phyloP scores from a whole-genome alignment of 1,140 invertebrate genomes.

The Cyclargus thomasi region DNA sequence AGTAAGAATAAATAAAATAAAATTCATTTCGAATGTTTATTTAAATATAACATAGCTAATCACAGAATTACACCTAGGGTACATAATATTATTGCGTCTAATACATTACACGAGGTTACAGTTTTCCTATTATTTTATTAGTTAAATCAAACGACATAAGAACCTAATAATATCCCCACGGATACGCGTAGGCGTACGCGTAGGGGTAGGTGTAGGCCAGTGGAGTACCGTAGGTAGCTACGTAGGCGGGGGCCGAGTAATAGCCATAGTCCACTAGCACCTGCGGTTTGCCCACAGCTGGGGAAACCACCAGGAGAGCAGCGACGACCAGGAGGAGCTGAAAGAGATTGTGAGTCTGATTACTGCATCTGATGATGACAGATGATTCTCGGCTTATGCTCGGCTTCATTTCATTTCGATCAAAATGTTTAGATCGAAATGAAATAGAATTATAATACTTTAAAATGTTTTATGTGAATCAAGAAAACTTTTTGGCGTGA shows the following conservation, averaged over 20 bases:
- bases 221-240: slow-evolving; percentile 46
- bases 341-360: slow-evolving; percentile 7
- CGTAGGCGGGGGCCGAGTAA: slow-evolving; percentile 54
- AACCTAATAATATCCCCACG: slow-evolving; percentile 38
- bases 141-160: neutral
- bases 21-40: neutral
- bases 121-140: too few relatives aligned
- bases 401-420: too few relatives aligned
- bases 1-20: too few relatives aligned
- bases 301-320: slow-evolving; percentile 39
- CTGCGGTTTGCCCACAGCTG: slow-evolving; percentile 52
- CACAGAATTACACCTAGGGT: neutral
- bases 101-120: too few relatives aligned
- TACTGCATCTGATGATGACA: too few relatives aligned
- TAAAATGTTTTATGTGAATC: too few relatives aligned
- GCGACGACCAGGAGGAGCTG: slow-evolving; percentile 47
- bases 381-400: too few relatives aligned
- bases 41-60: neutral
- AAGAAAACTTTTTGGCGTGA: too few relatives aligned
- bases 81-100: too few relatives aligned
- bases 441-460: too few relatives aligned
- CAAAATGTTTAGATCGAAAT: too few relatives aligned
- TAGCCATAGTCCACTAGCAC: slow-evolving; percentile 58
- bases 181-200: slow-evolving; percentile 59
- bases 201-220: slow-evolving; percentile 58